Percentiles rank a stretch among this genome's conserved stretches.
Evolutionary conservation across 2,797 vertebrate species (phyloP).

Genomic region (Scyliorhinus canicula): DNA sequence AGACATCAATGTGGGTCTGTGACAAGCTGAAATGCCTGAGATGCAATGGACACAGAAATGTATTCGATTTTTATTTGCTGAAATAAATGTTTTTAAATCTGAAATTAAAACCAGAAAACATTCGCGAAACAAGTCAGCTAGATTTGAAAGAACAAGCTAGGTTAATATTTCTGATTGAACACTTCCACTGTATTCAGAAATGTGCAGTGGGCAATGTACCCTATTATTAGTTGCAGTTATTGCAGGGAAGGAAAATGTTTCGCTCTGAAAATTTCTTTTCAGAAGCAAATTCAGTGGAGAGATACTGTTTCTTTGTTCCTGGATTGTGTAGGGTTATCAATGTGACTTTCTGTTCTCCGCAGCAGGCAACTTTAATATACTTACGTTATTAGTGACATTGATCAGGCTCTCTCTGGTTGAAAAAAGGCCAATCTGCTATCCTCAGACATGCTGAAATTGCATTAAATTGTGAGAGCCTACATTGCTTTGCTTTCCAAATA

Average conservation of each 20-base stretch:
- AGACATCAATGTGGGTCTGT: not conserved
- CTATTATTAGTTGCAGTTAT: not conserved
- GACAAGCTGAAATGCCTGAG: not conserved
- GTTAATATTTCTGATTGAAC: not conserved
- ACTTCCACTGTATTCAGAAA: not conserved
- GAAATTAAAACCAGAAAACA: not conserved
- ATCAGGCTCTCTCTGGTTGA: not conserved
- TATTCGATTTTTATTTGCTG: not conserved
- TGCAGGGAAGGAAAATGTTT: not conserved
- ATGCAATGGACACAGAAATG: not conserved
- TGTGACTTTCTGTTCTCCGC: not conserved
- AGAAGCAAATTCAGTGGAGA: not conserved
- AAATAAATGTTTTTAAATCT: not conserved
- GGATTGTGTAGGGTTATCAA: not conserved
- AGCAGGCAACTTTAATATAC: not conserved
- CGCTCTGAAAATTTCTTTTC: not conserved
- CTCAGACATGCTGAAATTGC: conserved; percentile 23
- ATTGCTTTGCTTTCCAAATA: not conserved
- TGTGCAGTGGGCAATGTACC: not conserved
- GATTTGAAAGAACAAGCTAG: not conserved
- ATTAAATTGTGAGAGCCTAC: conserved; percentile 13
- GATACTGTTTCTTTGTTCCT: not conserved
- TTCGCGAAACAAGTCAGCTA: not conserved
- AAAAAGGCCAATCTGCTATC: not conserved
- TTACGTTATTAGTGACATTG: not conserved